Percentiles rank a stretch among this genome's conserved stretches.
These are phyloP conservation scores for Xiphorhynchus elegans DNA, from an alignment of 2,113 vertebrate genomes.

Conservation along the genomic window DNA sequence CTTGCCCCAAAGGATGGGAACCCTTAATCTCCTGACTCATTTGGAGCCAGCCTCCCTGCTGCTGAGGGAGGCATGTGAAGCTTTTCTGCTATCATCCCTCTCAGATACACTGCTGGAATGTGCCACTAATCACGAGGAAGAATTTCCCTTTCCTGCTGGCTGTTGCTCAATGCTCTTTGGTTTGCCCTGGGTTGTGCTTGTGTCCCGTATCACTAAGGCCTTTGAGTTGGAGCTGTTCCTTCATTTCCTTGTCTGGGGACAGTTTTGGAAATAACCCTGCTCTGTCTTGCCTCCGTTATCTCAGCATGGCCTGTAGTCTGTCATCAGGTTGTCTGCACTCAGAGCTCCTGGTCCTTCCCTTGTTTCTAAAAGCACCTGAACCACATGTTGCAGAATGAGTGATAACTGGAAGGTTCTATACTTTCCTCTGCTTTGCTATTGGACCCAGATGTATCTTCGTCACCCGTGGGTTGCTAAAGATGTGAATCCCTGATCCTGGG, in stretches of 20 bases:
- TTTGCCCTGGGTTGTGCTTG: not conserved
- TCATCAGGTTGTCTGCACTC: not conserved
- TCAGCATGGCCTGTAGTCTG: not conserved
- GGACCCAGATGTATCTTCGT: not conserved
- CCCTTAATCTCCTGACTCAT: not conserved
- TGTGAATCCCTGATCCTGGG: not conserved
- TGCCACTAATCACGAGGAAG: not conserved
- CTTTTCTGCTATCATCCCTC: not conserved
- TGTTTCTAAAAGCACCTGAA: not conserved
- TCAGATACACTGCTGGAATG: not conserved
- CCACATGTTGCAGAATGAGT: not conserved
- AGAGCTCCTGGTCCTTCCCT: not conserved
- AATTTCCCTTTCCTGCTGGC: not conserved
- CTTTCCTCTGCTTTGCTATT: not conserved
- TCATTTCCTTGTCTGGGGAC: not conserved
- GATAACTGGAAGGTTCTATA: not conserved
- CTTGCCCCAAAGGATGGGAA: not conserved
- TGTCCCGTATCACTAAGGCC: not conserved
- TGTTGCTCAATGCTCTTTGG: not conserved
- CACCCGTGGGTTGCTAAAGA: not conserved
- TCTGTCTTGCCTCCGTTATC: not conserved
- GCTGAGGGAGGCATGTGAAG: not conserved
- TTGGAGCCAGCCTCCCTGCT: not conserved
- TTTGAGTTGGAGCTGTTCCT: not conserved
- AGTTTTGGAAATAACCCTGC: not conserved